Base-by-base conservation (phyloP, 92 coral and sea anemone genomes). In the Montipora capitata region DNA sequence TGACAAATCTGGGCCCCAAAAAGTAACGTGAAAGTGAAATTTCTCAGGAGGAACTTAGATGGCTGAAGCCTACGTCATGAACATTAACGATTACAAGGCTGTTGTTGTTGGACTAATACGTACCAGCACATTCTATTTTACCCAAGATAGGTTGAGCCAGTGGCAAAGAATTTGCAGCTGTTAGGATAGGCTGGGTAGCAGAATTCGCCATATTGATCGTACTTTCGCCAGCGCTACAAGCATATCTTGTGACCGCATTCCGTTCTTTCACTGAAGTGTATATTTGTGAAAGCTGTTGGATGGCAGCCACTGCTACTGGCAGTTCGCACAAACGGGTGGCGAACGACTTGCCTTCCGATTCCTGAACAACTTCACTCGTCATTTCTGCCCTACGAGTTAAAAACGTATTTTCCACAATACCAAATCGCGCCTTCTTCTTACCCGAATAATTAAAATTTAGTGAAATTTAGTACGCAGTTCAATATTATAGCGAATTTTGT, bases 131-230 rank as follows among this genome's bases (percentile, higher is more conserved):
- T 64, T 93, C 95, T 12, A 95, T 93, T 66, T 82, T 77, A 0
- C 98, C 98, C 43, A 97, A 92, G n/a, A 95, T 94, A 45, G 99
- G 99, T 80, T 96, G 92, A 11, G 99, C 93, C 91, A 94, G 80
- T 69, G 96, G 85, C n/a, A 87, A 87, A 9, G 98, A 93, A 57
- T 91, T 89, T 66, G 97, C 97, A 15, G 93, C 94, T 3, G 89
- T 78, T 20, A 95, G 81, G 7, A 98, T 43, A 4, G 93, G 96
- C 68, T 94, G 94, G 1, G 99, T 92, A 9, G 99, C 96, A 35
- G 96, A 86, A 81, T 94, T 90, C 12, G 96, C 99, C 38, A 91
- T 91, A 17, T 95, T 85, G 20, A 94, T 83, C 56, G 98, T 95
- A 66, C 90, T 94, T 91, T 98, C 99, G 35, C 99, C 99, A 5